Base-by-base conservation (phyloP, 2,888 invertebrate genomes). In the Petrolisthes cinctipes region DNA sequence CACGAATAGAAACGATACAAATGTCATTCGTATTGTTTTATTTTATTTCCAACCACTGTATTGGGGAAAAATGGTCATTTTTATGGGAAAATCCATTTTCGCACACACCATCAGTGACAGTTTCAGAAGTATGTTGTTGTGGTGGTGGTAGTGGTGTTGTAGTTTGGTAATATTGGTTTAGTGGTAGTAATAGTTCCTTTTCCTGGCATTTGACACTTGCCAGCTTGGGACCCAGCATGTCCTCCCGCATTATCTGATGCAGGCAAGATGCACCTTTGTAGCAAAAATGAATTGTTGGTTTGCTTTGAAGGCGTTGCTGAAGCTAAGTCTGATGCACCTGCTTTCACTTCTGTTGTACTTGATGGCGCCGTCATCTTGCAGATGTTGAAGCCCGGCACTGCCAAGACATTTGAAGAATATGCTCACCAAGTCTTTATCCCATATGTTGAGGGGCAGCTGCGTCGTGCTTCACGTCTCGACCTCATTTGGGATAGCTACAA, bases 171-270 rank as follows among this genome's bases (percentile, higher is more conserved):
- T 37, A 37, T 37, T 37, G 37, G 37, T 37, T 0, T 37, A 37
- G 37, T 37, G 2, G 37, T 37, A 37, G 37, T 37, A 37, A 37
- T 37, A 37, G 37, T 37, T 37, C 37, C 37, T 37, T 37, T 37
- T 2, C 37, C 2, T 37, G 37, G 37, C 37, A 37, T 37, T 37
- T 37, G 0, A 37, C 37, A 37, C 37, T 2, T 37, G 37, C 37
- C 37, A 37, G 37, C 37, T 37, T 37, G 37, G 37, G 37, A 37
- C 37, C 37, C 37, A 37, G 71, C 51, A 76, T 83, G 83, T n/a
- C 76, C 71, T 82, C 53, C 82, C 6, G 37, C 82, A 68, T 71
- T 68, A 51, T 79, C 82, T 82, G 71, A 82, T 82, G 82, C 20
- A 23, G 82, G 82, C 57, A 81, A 53, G 17, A 54, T 80, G 4